Evolutionary conservation across 2,113 vertebrate genomes (phyloP).

Genomic region (Vombatus ursinus): DNA sequence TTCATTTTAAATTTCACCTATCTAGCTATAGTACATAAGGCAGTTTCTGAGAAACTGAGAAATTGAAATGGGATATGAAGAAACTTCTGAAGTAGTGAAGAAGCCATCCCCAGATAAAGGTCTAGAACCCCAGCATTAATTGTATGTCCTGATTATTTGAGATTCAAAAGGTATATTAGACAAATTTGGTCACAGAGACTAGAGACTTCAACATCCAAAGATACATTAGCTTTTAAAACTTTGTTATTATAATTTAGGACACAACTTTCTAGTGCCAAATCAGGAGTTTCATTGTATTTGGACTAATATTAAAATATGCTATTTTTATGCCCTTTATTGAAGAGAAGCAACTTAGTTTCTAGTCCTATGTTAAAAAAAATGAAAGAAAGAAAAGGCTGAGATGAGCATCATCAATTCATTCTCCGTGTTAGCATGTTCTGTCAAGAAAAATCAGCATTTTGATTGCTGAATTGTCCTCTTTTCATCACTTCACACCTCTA

Average conservation of each 20-base stretch:
- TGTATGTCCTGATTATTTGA: neutral
- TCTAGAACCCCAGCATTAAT: neutral
- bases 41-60: neutral
- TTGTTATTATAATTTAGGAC: constrained; percentile 10
- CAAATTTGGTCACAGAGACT: constrained; percentile 17
- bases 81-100: neutral
- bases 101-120: neutral
- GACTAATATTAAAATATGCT: constrained; percentile 35
- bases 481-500: constrained; percentile 44
- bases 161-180: neutral
- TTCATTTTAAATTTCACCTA: neutral
- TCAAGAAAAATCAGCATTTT: constrained; percentile 62
- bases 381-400: neutral
- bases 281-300: neutral
- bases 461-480: constrained; percentile 59
- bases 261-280: constrained; percentile 16
- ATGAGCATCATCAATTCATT: constrained; percentile 4
- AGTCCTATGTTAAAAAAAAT: neutral
- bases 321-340: constrained; percentile 10
- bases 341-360: constrained; percentile 29
- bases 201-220: neutral
- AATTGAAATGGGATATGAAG: neutral
- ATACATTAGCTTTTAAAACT: neutral
- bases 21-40: neutral
- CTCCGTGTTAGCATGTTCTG: constrained; percentile 47